Base-by-base conservation (phyloP, 2,113 vertebrate species). In the Amphiprion ocellaris region DNA sequence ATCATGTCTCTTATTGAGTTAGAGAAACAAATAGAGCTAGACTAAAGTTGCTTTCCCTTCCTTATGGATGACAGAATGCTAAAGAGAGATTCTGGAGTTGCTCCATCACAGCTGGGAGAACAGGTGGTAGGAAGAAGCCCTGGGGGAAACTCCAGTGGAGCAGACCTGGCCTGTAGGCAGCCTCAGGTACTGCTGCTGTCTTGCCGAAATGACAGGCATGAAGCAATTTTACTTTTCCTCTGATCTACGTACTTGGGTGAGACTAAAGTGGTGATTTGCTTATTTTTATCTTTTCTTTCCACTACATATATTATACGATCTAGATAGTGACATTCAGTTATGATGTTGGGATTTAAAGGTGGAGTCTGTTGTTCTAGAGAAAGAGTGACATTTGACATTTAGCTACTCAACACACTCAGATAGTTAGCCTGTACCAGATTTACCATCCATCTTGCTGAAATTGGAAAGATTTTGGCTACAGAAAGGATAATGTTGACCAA, bases 101-200 rank as follows among this genome's bases (percentile, higher is more conserved):
- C 47, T 90, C 83, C 87, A 91, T 73, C 87, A 89, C 87, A 91
- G 75, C 89, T 88, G 87, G 83, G 54, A 55, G 86, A 92, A 74
- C 90, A 93, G 89, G 83, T 92, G 92, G 85, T 61, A 69, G 50
- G 71, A 74, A 65, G 81, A 67, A 23, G 63, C 78, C 76, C 74
- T 47, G 69, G 33, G 76, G 85, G 89, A 78, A 52, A 30, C 75
- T 84, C 76, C 77, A 68, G 83, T 74, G 77, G 69, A 81, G 84
- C 75, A 80, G 83, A 82, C 77, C 63, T 88, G 84, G 87, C 87
- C 83, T 30, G 63, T 69, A 65, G 83, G 85, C 76, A 77, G 84
- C 84, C 84, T 65, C 82, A 60, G 89, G 88, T 92, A 77, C 59
- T 30, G 71, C 24, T 14, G 21, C 79, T 52, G 71, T 80, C 81